These are phyloP conservation scores for Morus bassanus DNA, from an alignment of 2,797 vertebrate genomes.

Conservation along the genomic window DNA sequence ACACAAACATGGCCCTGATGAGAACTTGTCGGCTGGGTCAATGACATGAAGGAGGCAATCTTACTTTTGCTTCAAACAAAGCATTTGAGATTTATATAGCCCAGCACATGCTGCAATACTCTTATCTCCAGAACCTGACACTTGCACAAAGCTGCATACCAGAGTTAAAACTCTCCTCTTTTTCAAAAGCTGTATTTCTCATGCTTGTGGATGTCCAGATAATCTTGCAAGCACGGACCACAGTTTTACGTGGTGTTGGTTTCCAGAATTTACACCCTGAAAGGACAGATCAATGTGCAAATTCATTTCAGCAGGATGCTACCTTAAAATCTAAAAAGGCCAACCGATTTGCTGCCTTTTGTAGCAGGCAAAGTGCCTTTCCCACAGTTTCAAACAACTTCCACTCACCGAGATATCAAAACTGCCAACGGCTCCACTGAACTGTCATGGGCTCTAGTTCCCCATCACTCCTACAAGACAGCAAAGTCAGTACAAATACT, in stretches of 20 bases:
- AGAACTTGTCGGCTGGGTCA: background rate
- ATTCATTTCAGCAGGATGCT: background rate
- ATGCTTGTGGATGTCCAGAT: background rate
- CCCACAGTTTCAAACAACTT: slow-evolving; percentile 35
- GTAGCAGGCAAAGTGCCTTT: background rate
- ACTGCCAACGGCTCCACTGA: slow-evolving; percentile 41
- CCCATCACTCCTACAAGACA: slow-evolving; percentile 48
- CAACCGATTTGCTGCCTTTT: background rate
- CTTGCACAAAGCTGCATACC: background rate
- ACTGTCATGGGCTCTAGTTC: slow-evolving; percentile 56
- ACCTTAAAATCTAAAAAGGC: background rate
- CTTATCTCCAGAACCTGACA: background rate
- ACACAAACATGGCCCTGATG: background rate
- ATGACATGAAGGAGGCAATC: background rate
- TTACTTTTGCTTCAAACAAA: background rate
- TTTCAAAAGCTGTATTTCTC: background rate
- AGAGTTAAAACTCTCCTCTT: background rate
- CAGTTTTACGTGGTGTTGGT: accelerated
- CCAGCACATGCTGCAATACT: background rate
- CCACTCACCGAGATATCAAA: slow-evolving; percentile 43
- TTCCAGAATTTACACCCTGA: background rate
- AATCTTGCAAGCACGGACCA: background rate
- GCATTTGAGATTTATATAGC: background rate
- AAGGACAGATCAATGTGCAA: background rate
- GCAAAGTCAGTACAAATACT: slow-evolving; percentile 20